These are phyloP conservation scores for Acrocephalus arundinaceus DNA, from an alignment of 2,113 vertebrate species.

Conservation along the genomic window DNA sequence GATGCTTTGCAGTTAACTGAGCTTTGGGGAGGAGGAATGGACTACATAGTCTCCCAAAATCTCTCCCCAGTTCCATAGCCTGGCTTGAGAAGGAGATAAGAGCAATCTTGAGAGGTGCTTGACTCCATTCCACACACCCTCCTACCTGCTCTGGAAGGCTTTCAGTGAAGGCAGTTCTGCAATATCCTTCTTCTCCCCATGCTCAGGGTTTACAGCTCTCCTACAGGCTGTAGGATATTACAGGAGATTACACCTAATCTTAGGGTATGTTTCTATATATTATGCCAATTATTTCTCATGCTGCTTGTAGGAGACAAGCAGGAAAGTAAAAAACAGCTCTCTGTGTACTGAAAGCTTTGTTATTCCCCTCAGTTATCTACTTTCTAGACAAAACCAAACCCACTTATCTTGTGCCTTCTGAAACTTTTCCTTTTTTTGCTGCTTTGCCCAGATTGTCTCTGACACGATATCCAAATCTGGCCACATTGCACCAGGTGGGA, in stretches of 20 bases:
- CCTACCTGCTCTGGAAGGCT: not conserved
- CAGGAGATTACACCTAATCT: not conserved
- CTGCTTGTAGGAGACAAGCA: not conserved
- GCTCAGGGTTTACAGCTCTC: not conserved
- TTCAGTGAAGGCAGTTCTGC: not conserved
- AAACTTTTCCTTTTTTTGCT: slow-evolving; percentile 13
- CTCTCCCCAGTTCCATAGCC: not conserved
- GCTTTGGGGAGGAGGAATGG: not conserved
- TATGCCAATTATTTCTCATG: not conserved
- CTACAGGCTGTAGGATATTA: not conserved
- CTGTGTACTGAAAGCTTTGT: not conserved
- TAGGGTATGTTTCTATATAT: not conserved
- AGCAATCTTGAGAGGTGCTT: not conserved
- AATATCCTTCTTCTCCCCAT: not conserved
- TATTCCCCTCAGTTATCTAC: not conserved
- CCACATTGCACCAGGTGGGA: slow-evolving; percentile 39
- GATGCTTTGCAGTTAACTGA: not conserved
- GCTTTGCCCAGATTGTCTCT: slow-evolving; percentile 43
- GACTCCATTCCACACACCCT: not conserved
- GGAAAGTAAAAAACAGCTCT: not conserved
- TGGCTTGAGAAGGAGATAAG: not conserved
- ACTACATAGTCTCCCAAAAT: not conserved
- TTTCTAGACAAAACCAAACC: slow-evolving; percentile 33
- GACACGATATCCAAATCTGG: slow-evolving; percentile 30
- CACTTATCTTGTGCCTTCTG: not conserved